Evolutionary conservation across 2,113 vertebrate species (phyloP).

Genomic region (Microtus montanus): DNA sequence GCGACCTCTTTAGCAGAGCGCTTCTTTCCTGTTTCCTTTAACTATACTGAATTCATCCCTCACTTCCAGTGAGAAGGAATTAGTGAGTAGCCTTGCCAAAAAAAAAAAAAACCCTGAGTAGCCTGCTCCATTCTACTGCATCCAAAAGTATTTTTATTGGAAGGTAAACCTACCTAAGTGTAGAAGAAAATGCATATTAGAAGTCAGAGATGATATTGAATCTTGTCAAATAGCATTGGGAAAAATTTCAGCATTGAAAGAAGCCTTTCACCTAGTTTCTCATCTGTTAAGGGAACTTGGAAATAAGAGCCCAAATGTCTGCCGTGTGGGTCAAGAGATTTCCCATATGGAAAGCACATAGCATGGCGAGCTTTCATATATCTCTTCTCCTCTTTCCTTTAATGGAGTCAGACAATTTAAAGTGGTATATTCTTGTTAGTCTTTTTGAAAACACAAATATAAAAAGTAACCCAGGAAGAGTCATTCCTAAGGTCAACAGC

Average conservation of each 20-base stretch:
- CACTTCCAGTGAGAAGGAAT: not conserved
- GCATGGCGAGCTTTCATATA: not conserved
- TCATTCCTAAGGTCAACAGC: not conserved
- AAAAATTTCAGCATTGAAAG: not conserved
- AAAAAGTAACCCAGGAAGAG: not conserved
- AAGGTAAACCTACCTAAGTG: not conserved
- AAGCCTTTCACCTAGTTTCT: constrained; percentile 12
- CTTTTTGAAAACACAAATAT: constrained; percentile 40
- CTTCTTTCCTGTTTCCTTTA: not conserved
- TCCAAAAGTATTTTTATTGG: constrained; percentile 18
- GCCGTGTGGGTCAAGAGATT: not conserved
- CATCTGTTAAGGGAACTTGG: not conserved
- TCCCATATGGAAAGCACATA: not conserved
- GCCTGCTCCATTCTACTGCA: not conserved
- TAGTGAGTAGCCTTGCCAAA: not conserved
- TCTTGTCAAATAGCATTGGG: not conserved
- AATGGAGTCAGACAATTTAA: not conserved
- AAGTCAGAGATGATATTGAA: constrained; percentile 39
- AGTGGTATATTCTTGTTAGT: not conserved
- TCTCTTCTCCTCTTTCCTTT: not conserved
- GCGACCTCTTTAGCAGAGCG: not conserved
- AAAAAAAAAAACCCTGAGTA: constrained; percentile 18
- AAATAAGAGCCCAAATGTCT: not conserved
- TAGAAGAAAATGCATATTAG: not conserved
- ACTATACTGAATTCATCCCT: not conserved